These are phyloP conservation scores for Ceratina japonica DNA, from an alignment of 1,140 invertebrate genomes.

Conservation along the genomic window DNA sequence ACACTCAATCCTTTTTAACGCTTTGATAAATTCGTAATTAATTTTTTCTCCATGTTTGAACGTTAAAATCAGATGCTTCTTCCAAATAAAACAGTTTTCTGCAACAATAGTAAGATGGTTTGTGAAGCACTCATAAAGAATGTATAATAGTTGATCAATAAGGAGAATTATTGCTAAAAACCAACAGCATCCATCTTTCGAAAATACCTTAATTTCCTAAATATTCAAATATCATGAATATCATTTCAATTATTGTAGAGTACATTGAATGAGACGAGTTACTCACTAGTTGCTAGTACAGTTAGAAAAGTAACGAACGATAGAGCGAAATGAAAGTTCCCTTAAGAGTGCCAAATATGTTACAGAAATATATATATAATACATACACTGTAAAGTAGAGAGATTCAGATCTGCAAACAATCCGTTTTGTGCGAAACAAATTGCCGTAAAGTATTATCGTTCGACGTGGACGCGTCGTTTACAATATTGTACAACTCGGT, in stretches of 20 bases:
- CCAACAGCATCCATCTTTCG: constrained; percentile 42
- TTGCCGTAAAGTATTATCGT: constrained; percentile 3
- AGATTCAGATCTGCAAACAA: constrained; percentile 33
- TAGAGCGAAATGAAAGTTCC: constrained; percentile 21
- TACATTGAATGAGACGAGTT: constrained; percentile 36
- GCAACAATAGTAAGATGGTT: constrained; percentile 7
- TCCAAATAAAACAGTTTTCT: not conserved
- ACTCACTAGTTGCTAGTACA: constrained; percentile 29
- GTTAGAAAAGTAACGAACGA: constrained; percentile 35
- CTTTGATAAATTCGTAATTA: constrained; percentile 22
- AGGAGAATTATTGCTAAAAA: constrained; percentile 48
- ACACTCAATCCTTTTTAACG: constrained; percentile 6
- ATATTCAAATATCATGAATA: constrained; percentile 21
- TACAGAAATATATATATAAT: constrained; percentile 34
- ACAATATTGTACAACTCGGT: constrained; percentile 9
- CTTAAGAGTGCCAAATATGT: constrained; percentile 34
- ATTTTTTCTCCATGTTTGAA: constrained; percentile 20
- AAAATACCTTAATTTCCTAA: constrained; percentile 40
- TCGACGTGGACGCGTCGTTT: constrained; percentile 4
- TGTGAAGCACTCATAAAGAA: constrained; percentile 11
- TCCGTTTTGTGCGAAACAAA: constrained; percentile 24
- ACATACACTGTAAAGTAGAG: constrained; percentile 33
- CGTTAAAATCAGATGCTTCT: constrained; percentile 23
- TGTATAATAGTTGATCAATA: constrained; percentile 33
- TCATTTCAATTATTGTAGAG: constrained; percentile 27